Base-by-base conservation (phyloP, 2,797 vertebrate species). In the Sebastolobus alascanus region DNA sequence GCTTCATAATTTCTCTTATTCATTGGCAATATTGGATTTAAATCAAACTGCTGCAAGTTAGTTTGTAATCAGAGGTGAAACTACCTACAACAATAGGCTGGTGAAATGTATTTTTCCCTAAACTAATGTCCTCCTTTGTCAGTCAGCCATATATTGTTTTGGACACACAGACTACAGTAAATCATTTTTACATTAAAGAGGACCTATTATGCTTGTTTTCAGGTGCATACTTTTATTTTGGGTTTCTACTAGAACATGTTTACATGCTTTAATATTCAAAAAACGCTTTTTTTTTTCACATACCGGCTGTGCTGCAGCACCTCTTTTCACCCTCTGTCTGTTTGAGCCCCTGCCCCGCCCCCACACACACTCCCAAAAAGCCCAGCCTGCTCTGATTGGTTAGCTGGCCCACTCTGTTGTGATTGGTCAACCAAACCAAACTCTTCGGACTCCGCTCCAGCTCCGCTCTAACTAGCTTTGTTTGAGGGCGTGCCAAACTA, bases 181-280 rank as follows among this genome's bases (percentile, higher is more conserved):
- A 10, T 33, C 2, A 27, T 27, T 43, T 63, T 61, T 3, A 11
- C 2, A 22, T 16, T 11, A 5, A 38, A 38, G 46, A 4, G 8
- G 46, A 20, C 46, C 46, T 8, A 50, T 50, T 20, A 20, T 50
- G 3, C 46, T 8, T 3, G 20, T 50, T 50, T 50, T 50, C 18
- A 50, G 18, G 46, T 50, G 18, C 0, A 50, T 50, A 20, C 46
- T 50, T 50, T 0, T 20, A 50, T 50, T 50, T 50, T 8, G 18
- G 12, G 40, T 43, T 43, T 43, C 40, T 40, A 50, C 16, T 50
- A 50, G 0, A 50, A 50, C 16, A 20, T 50, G 46, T 50, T 50
- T 0, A 18, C 6, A 0, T 18, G 6, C 43, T 46, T 1, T 50
- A 50, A 20, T 50, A 7, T 20, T 20, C 0, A 46, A 8, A 50